Evolutionary conservation across 2,797 vertebrate species (phyloP), one percentile per base, ranked within the genome.

Genomic region (Melanotaenia trifasciata): DNA sequence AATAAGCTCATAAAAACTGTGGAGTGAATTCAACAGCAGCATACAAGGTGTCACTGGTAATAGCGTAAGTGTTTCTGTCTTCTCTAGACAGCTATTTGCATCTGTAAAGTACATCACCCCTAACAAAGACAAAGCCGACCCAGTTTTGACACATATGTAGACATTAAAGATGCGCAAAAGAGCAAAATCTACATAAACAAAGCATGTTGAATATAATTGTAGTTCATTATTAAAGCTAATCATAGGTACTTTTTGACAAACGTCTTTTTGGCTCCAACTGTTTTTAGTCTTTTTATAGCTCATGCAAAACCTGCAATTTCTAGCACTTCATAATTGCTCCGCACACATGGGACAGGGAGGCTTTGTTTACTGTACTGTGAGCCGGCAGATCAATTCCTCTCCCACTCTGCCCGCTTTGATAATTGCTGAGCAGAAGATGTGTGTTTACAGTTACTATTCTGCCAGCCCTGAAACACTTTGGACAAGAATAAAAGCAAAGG

Each of bases 301-400:
- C 64, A 72, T 76, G 79, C 85, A 90, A 86, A 87, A 80, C 66
- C 79, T 80, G 78, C 78, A 75, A 77, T 83, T 85, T 90, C 81
- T 89, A 83, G 85, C 90, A 87, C 91, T 90, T 91, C 81, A 89
- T 92, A 93, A 94, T 93, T 94, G 90, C 87, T 80, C 70, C 20
- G 84, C 75, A 85, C 90, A 90, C 85, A 74, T 68, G 90, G 90
- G 90, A 91, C 79, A 75, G 67, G 7, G 11, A 88, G 88, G 89
- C 87, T 92, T 94, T 94, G 85, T 93, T 94, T 94, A 93, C 89
- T 72, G 83, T 79, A 81, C 74, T 47, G 53, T 66, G 50, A 87
- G 77, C 84, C 77, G 72, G 65, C 79, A 85, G 88, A 95, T 93
- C 92, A 91, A 93, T 93, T 84, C 83, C 83, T 90, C 85, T 85